Conservation (phyloP, 2,888 invertebrate species). For the Cosmorhoe ocellata region DNA sequence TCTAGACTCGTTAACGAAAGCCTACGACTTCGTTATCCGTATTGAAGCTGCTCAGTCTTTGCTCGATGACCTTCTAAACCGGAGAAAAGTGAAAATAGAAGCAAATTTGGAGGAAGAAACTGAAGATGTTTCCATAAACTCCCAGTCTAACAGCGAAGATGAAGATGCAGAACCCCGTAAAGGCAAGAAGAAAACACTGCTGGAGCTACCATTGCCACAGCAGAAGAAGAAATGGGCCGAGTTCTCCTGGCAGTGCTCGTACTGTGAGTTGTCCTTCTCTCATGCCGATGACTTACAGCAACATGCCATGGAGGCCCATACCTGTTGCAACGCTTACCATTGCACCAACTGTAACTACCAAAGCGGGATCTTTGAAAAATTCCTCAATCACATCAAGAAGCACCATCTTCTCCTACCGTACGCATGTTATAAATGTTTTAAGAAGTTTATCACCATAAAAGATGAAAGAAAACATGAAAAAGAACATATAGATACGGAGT, state of each 20-base stretch:
- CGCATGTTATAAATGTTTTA: slow-evolving; percentile 5
- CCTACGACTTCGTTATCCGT: slow-evolving; percentile 6
- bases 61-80: background rate
- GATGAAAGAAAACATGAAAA: slow-evolving; percentile 6
- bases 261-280: background rate
- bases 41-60: slow-evolving; percentile 5
- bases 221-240: slow-evolving; percentile 5
- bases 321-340: slow-evolving; percentile 9
- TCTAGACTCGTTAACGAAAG: slow-evolving; percentile 1
- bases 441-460: slow-evolving; percentile 11
- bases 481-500: slow-evolving; percentile 1
- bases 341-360: slow-evolving; percentile 8
- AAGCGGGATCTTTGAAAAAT: slow-evolving; percentile 8
- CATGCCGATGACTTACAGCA: background rate
- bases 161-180: slow-evolving; percentile 2
- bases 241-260: slow-evolving; percentile 3
- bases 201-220: slow-evolving; percentile 4
- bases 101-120: background rate
- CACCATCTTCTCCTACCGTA: slow-evolving; percentile 10
- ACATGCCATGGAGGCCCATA: background rate
- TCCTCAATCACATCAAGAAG: slow-evolving; percentile 9
- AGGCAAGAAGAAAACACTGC: slow-evolving; percentile 5
- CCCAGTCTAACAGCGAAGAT: slow-evolving; percentile 7
- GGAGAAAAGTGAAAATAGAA: slow-evolving; percentile 1
- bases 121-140: background rate